Evolutionary conservation across 35 echinoderm and acorn worm genomes (phyloP), one percentile per base, ranked within the genome.

Genomic region (Acanthaster planci): DNA sequence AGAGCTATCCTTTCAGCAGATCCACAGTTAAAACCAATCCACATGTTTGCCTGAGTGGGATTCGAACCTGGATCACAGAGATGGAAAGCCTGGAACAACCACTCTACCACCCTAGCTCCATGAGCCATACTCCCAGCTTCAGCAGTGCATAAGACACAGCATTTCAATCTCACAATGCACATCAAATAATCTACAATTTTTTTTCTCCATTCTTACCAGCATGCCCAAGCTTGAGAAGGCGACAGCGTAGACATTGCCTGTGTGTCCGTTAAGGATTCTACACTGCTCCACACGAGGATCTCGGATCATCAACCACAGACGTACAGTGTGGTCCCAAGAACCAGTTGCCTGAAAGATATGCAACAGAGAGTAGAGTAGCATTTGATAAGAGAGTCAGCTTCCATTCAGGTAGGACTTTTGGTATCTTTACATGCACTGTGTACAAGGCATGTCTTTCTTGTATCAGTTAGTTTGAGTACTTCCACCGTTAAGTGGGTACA

Each of bases 281-380:
- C 86, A 85, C 31, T 76, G 54, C 6, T 67, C 84, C 26, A 87
- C 83, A 36, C 64, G 55, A 23, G 80, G n/a, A 18, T 83, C 55
- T 5, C 84, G 84, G 22, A 50, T 35, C 3, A 91, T 50, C 7
- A 51, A 40, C 95, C 95, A 98, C 5, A 98, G 52, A 80, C 95
- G 87, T 5, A 98, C 84, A 21, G 92, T 55, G 54, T 91, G 79
- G 56, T 98, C 95, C 95, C 95, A 98, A 0, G 95, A 98, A 3
- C 95, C 95, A 47, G 95, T 98, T 5, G 95, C 95, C 91, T 93
- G 42, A 8, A 55, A 47, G 42, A 47, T 6, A 47, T n/a, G n/a
- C 7, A 84, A 44, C 5, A 54, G 2, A 77, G 7, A 31, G 42
- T 77, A 84, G 52, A 60, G 31, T 2, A 23, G 82, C 19, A 9